Percentiles rank a stretch among this genome's conserved stretches.
Conservation (phyloP, 2,113 vertebrate genomes). For the Burhinus oedicnemus region DNA sequence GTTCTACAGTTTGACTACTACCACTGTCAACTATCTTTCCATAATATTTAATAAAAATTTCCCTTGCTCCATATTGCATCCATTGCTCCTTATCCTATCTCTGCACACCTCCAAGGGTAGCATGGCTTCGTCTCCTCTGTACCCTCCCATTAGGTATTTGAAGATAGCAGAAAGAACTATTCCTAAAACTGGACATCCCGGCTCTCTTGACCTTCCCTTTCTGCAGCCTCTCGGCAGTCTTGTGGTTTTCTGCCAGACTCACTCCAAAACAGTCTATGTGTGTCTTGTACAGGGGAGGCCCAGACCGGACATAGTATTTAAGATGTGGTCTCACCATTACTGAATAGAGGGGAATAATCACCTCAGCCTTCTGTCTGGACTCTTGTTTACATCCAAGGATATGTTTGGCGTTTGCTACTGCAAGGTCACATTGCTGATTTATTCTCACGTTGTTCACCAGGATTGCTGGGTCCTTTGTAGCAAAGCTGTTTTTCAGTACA, state of each 20-base stretch:
- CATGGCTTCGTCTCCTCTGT: neutral
- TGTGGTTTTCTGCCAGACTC: neutral
- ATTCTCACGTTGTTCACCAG: neutral
- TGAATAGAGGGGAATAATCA: neutral
- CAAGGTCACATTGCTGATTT: neutral
- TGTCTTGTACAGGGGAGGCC: neutral
- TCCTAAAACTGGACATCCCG: neutral
- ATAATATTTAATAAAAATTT: neutral
- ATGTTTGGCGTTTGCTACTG: neutral
- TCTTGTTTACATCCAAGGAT: neutral
- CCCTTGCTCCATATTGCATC: neutral
- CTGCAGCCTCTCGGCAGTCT: neutral
- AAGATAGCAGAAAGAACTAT: neutral
- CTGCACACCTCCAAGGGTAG: rapidly evolving
- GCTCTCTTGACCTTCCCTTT: neutral
- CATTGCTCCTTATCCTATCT: neutral
- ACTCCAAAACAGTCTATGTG: neutral
- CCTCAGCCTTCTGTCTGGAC: neutral
- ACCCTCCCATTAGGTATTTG: neutral
- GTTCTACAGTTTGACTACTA: neutral
- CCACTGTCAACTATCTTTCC: neutral
- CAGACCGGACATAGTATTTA: neutral
- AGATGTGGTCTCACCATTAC: neutral
- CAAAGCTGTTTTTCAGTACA: neutral
- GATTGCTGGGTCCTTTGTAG: neutral